Base-by-base conservation (phyloP, 1,140 invertebrate species). In the Calliopsis andreniformis region DNA sequence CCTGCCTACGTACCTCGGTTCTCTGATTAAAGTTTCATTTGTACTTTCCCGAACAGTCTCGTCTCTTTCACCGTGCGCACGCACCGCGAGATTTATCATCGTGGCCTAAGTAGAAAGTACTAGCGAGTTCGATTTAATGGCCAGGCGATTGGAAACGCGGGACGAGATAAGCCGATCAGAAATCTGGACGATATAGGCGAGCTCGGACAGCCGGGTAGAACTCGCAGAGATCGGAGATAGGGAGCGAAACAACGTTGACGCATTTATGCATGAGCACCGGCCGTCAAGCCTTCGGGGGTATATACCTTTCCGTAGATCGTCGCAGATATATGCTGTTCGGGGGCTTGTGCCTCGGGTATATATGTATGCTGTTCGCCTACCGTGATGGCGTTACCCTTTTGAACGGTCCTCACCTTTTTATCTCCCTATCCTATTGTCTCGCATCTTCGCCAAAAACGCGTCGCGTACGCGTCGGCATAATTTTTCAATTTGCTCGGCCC, bases 401-500 rank as follows among this genome's bases (percentile, higher is more conserved):
- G 68, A 84, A 86, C 66, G 63, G 72, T 80, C 77, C 70, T 83
- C 70, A 83, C 59, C 68, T 71, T 78, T 85, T 85, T 86, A 86
- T 86, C 84, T 86, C 16, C 23, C 55, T 10, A 77, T 64, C 53
- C 69, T 71, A 84, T 86, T 86, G 84, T 86, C 85, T 86, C 39
- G 76, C 55, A 84, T 86, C 85, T 84, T 86, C 63, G 82, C 79
- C 73, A 86, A 86, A 86, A 84, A 72, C 72, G 79, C 77, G 80
- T 80, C 69, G 71, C 71, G 39, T 67, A 75, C 51, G 49, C 69
- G 68, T 70, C 70, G 71, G 84, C 72, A 86, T 86, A 84, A 86
- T 86, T 86, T 86, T 86, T 86, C 84, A 86, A 86, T 86, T 86
- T 86, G 83, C 83, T 80, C 68, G 76, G 67, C 45, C 78, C 83